These are phyloP conservation scores for Chionoecetes opilio DNA, from an alignment of 1,140 invertebrate species.

Conservation along the genomic window DNA sequence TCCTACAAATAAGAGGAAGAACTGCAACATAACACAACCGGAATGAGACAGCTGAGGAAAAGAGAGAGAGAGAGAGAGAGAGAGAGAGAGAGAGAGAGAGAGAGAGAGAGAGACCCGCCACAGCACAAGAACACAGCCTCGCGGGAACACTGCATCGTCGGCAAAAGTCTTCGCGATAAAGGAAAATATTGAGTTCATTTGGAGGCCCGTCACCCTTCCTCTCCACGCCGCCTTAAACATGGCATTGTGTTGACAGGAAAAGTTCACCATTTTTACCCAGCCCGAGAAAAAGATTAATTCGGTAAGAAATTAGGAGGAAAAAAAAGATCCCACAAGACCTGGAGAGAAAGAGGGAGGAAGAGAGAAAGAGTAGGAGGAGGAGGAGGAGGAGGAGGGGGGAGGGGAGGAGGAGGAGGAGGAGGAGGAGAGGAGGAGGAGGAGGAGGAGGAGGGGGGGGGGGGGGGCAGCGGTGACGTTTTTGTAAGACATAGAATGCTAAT, in stretches of 20 bases:
- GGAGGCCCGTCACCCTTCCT: constrained; percentile 63
- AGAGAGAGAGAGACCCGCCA: not conserved
- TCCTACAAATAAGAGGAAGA: not conserved
- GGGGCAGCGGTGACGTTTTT: constrained; percentile 63
- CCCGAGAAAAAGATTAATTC: constrained; percentile 60
- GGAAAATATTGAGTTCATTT: constrained; percentile 78
- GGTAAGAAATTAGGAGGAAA: constrained; percentile 72
- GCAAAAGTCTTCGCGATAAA: constrained; percentile 64
- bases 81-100: not conserved
- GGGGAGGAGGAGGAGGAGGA: not conserved
- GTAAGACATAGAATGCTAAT: constrained; percentile 79
- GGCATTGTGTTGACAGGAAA: constrained; percentile 77
- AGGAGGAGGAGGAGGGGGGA: constrained; percentile 3
- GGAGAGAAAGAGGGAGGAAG: constrained; percentile 65
- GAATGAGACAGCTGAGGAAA: not conserved
- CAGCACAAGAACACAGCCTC: not conserved
- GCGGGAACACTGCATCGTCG: not conserved
- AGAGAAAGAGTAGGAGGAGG: constrained; percentile 41
- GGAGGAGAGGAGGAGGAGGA: constrained; percentile 22
- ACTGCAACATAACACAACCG: not conserved
- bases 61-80: not conserved
- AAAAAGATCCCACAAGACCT: constrained; percentile 39
- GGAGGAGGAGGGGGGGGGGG: not conserved
- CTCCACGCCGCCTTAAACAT: constrained; percentile 74
- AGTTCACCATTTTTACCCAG: constrained; percentile 62